Conservation (phyloP, 1,140 invertebrate genomes). For the Lethrus apterus region DNA sequence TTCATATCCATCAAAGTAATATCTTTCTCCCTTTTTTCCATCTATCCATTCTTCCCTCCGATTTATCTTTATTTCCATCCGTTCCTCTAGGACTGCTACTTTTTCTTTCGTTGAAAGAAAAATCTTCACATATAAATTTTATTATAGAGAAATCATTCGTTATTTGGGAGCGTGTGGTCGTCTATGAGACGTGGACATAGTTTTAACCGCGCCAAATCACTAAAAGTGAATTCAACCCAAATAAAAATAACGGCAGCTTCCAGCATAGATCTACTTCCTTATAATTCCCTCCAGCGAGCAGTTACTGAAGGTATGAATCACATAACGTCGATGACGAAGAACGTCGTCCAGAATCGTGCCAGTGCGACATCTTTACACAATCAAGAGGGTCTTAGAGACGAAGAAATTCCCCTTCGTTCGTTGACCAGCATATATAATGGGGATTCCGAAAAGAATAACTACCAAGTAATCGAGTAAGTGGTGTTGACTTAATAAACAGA, state of each 20-base stretch:
- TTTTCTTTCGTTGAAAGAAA: no score
- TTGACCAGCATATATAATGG: constrained; percentile 56
- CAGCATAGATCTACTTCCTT: constrained; percentile 44
- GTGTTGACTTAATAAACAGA: no score
- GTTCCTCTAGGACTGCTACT: no score
- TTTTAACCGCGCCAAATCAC: constrained; percentile 51
- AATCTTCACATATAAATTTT: no score
- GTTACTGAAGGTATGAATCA: constrained; percentile 53
- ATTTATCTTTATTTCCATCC: no score
- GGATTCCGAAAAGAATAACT: constrained; percentile 51
- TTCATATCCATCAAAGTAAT: no score
- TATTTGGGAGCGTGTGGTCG: constrained; percentile 93
- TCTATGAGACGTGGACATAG: constrained; percentile 68
- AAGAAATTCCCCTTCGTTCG: constrained; percentile 71
- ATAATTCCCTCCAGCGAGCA: constrained; percentile 54
- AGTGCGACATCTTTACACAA: constrained; percentile 38
- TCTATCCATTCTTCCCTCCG: no score
- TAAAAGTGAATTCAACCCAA: constrained; percentile 52
- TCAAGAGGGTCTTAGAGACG: constrained; percentile 43
- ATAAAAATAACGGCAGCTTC: constrained; percentile 42
- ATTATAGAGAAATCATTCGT: constrained; percentile 91
- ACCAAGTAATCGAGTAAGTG: constrained; percentile 63
- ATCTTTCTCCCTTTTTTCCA: no score
- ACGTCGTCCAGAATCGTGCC: constrained; percentile 43
- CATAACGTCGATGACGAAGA: constrained; percentile 44